Conservation (phyloP, 2,888 invertebrate species). For the Agonopterix subpropinquella region DNA sequence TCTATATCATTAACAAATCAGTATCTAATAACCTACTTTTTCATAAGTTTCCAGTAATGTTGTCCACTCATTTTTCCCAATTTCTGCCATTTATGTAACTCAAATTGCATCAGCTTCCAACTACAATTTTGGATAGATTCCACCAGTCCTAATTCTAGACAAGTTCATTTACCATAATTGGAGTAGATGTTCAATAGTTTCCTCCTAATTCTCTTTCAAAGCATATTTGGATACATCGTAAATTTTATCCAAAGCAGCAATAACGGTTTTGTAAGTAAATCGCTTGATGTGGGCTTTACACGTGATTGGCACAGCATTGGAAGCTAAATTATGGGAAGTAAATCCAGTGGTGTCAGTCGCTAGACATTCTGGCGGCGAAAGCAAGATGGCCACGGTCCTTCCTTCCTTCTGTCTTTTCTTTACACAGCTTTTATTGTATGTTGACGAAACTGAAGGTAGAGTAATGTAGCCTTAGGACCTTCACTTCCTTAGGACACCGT, state of each 20-base stretch:
- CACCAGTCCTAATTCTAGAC: too few relatives aligned
- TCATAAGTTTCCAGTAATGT: too few relatives aligned
- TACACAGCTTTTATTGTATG: slow-evolving; percentile 41
- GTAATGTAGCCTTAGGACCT: slow-evolving; percentile 8
- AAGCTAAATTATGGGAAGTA: slow-evolving; percentile 7
- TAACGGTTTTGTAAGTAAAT: slow-evolving; percentile 27
- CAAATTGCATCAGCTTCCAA: too few relatives aligned
- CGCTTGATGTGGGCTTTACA: slow-evolving; percentile 45
- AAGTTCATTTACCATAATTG: too few relatives aligned
- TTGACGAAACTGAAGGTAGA: slow-evolving; percentile 53
- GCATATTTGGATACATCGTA: slow-evolving; percentile 37
- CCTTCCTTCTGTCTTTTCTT: slow-evolving; percentile 46
- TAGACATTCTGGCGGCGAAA: slow-evolving; percentile 56
- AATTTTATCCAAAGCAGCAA: slow-evolving; percentile 18
- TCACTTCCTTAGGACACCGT: too few relatives aligned
- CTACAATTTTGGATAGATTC: too few relatives aligned
- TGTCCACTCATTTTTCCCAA: too few relatives aligned
- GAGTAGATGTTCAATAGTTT: too few relatives aligned
- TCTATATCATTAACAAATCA: too few relatives aligned
- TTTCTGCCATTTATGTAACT: too few relatives aligned
- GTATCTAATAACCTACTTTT: too few relatives aligned
- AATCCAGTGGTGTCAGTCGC: slow-evolving; percentile 38
- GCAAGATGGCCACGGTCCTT: slow-evolving; percentile 71
- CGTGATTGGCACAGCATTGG: slow-evolving; percentile 32
- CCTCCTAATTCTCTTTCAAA: slow-evolving; percentile 6